These are phyloP conservation scores for Muraenolepis orangiensis DNA, from an alignment of 2,797 vertebrate species.

Conservation along the genomic window DNA sequence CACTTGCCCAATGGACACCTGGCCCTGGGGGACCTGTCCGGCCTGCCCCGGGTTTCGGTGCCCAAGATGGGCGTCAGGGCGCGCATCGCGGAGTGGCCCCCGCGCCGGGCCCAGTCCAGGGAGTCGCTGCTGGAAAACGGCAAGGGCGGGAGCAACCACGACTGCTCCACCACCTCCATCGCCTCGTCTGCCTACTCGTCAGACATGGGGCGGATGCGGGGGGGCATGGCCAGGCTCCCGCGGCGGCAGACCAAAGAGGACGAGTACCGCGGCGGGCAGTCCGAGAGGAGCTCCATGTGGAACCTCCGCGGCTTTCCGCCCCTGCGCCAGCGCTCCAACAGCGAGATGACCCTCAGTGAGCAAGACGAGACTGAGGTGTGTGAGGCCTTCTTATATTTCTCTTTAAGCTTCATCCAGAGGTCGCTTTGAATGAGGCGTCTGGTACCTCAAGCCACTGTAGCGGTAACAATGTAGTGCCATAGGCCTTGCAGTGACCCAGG, in stretches of 20 bases:
- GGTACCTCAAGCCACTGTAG: no score
- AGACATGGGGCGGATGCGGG: slow-evolving; percentile 49
- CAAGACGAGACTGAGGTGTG: slow-evolving; percentile 78
- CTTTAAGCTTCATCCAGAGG: neutral
- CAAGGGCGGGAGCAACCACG: slow-evolving; percentile 53
- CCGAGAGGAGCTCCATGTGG: slow-evolving; percentile 58
- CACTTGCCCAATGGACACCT: slow-evolving; percentile 74
- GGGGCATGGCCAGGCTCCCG: slow-evolving; percentile 68
- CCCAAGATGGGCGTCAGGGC: slow-evolving; percentile 95
- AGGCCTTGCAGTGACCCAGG: no score
- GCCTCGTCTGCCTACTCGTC: slow-evolving; percentile 49
- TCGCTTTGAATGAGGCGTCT: no score
- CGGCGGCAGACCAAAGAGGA: slow-evolving; percentile 79
- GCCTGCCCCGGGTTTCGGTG: slow-evolving; percentile 71
- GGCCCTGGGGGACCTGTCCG: slow-evolving; percentile 36
- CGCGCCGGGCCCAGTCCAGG: slow-evolving; percentile 77
- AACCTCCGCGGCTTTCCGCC: slow-evolving; percentile 70
- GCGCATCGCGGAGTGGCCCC: slow-evolving; percentile 90
- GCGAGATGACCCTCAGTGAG: slow-evolving; percentile 90
- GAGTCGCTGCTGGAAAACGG: slow-evolving; percentile 82
- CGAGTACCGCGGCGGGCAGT: slow-evolving; percentile 79
- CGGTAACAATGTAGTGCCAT: no score
- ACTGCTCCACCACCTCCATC: slow-evolving; percentile 43
- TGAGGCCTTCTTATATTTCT: neutral
- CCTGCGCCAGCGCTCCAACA: slow-evolving; percentile 85